Base-by-base conservation (phyloP, 2,113 vertebrate species). In the Chlamydotis undulata region DNA sequence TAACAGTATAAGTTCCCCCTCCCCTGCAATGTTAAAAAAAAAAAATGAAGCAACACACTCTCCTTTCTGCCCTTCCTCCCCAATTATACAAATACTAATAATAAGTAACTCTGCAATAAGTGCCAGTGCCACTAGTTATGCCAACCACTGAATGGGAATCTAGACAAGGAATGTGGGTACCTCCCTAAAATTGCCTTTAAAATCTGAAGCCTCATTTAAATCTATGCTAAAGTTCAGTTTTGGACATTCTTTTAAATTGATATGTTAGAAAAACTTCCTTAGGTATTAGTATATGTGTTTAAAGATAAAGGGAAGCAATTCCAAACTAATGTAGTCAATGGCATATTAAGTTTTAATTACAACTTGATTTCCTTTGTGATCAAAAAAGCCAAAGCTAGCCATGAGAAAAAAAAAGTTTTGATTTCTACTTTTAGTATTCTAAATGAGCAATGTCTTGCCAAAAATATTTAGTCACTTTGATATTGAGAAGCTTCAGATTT, bases 1-100 rank as follows among this genome's bases (percentile, higher is more conserved):
- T 49, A 76, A 12, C 16, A 90, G 21, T 29, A 26, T 21, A 29
- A 53, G 6, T 37, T 2, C 0, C 2, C 6, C 9, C 12, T 3
- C 41, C 41, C 41, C 41, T 43, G 41, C 41, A 67, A 50, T 68
- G 24, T 45, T 73, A 55, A 88, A 52, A 41, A 7, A 90, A 76
- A 35, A 6, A 8, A 49, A 41, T 41, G 41, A 21, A 49, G 19
- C 19, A 19, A 49, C 47, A 49, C 47, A 49, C 22, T 26, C 9
- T 3, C 1, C 2, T 4, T 26, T 12, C 6, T 8, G 3, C 29
- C 10, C 8, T 7, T 0, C 1, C 10, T 43, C 14, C 41, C 6
- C 2, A 67, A 11, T 52, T 89, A 16, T 37, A 39, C 17, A 67
- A 82, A 52, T 80, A 41, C 7, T 14, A n/a, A 5, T 57, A 74